Evolutionary conservation across 2,888 invertebrate genomes (phyloP).

Genomic region (Oithona nana): DNA sequence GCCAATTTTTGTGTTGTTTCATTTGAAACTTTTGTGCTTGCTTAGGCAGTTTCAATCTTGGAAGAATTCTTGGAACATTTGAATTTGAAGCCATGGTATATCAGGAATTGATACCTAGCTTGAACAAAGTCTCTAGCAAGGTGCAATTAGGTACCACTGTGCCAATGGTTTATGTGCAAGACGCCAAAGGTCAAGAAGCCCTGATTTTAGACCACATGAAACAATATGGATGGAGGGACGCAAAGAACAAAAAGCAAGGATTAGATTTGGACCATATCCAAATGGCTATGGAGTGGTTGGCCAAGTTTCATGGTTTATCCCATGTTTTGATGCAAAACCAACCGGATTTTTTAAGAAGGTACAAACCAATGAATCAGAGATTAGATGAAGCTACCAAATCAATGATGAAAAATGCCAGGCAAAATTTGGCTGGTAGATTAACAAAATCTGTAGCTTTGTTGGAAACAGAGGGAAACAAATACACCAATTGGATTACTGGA

Average conservation of each 20-base stretch:
- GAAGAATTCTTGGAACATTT: background rate
- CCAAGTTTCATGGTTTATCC: background rate
- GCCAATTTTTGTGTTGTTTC: no score
- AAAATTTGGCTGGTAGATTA: no score
- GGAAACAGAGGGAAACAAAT: no score
- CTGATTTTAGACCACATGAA: slow-evolving; percentile 6
- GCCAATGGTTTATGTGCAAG: background rate
- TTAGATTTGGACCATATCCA: background rate
- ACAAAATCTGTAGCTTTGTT: no score
- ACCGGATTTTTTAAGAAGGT: no score
- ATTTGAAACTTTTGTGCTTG: no score
- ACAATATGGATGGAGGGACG: background rate
- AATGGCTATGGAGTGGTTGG: background rate
- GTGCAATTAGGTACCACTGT: background rate
- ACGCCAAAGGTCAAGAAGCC: background rate
- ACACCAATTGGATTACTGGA: background rate
- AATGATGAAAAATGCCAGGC: no score
- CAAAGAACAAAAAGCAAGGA: background rate
- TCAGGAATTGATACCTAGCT: background rate
- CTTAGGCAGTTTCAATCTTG: background rate
- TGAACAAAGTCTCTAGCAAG: background rate
- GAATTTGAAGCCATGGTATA: background rate
- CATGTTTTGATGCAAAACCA: background rate
- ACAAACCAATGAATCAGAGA: background rate
- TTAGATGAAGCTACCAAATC: background rate